phyloP scores from a whole-genome alignment of 2,797 vertebrate species.

The Pipistrellus pipistrellus region DNA sequence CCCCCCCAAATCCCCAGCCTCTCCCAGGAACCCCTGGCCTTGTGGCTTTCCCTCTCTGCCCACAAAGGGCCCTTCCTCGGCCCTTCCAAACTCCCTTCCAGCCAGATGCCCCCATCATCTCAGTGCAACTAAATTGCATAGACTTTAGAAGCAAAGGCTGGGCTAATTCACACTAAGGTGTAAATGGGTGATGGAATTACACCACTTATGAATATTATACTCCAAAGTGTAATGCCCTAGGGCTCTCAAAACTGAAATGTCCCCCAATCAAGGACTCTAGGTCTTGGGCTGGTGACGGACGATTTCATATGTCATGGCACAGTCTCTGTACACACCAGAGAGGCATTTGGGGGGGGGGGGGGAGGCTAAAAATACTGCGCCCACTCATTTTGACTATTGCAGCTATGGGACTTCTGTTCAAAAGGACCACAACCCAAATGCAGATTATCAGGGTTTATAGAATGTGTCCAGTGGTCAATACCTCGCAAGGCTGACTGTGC shows the following conservation, averaged over 20 bases:
- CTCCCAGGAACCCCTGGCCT: not conserved
- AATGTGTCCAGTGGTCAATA: not conserved
- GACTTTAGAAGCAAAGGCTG: not conserved
- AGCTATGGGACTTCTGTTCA: not conserved
- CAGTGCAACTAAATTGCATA: not conserved
- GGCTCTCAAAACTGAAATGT: not conserved
- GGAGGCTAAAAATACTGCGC: not conserved
- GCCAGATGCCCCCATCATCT: not conserved
- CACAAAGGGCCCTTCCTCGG: rapidly evolving
- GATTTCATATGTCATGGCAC: not conserved
- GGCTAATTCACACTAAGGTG: not conserved
- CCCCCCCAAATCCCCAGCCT: no score
- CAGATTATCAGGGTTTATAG: no score
- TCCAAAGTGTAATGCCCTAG: not conserved
- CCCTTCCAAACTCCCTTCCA: not conserved
- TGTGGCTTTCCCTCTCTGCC: not conserved
- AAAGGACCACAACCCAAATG: not conserved
- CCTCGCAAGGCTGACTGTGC: not conserved
- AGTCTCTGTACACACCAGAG: not conserved
- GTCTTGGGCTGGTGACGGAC: not conserved
- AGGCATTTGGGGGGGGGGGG: no score
- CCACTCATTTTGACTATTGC: not conserved
- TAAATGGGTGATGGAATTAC: not conserved
- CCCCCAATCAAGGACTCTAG: not conserved
- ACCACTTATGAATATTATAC: not conserved